Base-by-base conservation (phyloP, 2,797 vertebrate genomes). In the Pantherophis alleghaniensis region DNA sequence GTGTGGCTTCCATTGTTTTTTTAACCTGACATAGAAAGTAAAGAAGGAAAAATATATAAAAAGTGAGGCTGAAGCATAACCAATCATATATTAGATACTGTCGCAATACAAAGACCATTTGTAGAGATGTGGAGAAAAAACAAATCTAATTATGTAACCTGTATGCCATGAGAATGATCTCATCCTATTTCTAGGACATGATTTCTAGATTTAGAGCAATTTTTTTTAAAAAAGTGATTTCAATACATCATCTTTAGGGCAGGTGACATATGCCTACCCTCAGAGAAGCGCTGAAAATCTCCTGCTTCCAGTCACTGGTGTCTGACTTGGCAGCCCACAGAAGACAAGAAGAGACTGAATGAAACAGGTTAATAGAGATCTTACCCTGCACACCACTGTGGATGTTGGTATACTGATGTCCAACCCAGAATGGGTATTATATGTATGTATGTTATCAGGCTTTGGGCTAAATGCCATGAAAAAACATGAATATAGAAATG, bases 1-100 rank as follows among this genome's bases (percentile, higher is more conserved):
- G 97, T 0, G 99, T 99, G 83, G 99, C 99, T 93, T 99, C 99
- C 99, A 99, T 99, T 0, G 99, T 99, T 96, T 99, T 99, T 97
- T 99, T 99, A 42, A 99, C 99, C 99, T 99, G 96, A 4, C 91
- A n/a, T 28, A 90, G 94, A 47, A 22, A 95, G 18, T 42, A 20
- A 42, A 83, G 74, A 79, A 83, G 20, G 1, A 47, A 83, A 42
- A 47, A 83, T 14, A 79, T 18, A 79, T 42, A 83, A 83, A 83
- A 83, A 83, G 37, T 83, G 74, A 83, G 37, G 20, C 7, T 83
- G 37, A 42, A 83, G 53, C n/a, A 60, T 51, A 87, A 28, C 20
- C 47, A 55, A 90, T 56, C 12, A 37, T 56, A 22, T 32, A 69
- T 32, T 74, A 74, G 63, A 32, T 16, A 10, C 56, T 42, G 53